Evolutionary conservation across 2,888 invertebrate genomes (phyloP), one percentile per base, ranked within the genome.

Genomic region (Nemotelus nigrinus): DNA sequence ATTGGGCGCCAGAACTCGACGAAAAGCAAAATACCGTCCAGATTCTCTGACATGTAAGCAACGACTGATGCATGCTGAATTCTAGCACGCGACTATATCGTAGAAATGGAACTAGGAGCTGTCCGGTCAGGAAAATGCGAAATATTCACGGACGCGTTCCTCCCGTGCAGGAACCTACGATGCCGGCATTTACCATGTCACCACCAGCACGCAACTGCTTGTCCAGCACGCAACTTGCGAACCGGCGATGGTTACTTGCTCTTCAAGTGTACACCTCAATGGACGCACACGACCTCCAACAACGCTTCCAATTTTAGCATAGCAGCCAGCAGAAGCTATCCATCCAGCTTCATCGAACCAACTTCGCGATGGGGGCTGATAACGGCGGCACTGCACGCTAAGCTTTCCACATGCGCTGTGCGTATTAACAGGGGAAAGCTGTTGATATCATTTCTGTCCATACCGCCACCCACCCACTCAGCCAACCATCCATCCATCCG

Each of bases 141-240:
- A 41, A 4, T 63, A 25, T 39, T 10, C 63, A 63, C 68, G 50
- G 63, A 63, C 63, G 43, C 70, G 74, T 25, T 63, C 48, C 45
- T 41, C 43, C 48, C 2, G 6, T 41, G 6, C 10, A 41, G 58
- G 47, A 47, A 58, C 3, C 44, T 50, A n/a, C 68, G 39, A 50
- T 58, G 74, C 63, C 74, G 74, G 74, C 74, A 60, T 63, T 48
- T 60, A 74, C 60, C 74, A 60, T 74, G 25, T 74, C 74, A 63
- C 48, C 60, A 48, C 74, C 60, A 74, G 72, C 58, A 74, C 74
- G 74, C 74, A 48, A 74, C 74, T 74, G 74, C 6, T 48, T 60
- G 5, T n/a, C n/a, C n/a, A n/a, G n/a, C n/a, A n/a, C n/a, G n/a
- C n/a, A n/a, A n/a, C 6, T 48, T 60, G 5, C 43, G 48, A 50